Evolutionary conservation across 2,113 vertebrate species (phyloP).

Genomic region (Xenopus tropicalis): UCB_Xtro_10.0 CM004443.2:179439501-179440000

Average conservation of each 20-base stretch:
- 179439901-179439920: too few species aligned
- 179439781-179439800: slow-evolving; percentile 34
- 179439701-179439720: slow-evolving; percentile 25
- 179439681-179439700: slow-evolving; percentile 10
- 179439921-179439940: too few species aligned
- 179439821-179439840: slow-evolving; percentile 22
- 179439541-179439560: too few species aligned
- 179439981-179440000: too few species aligned
- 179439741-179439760: slow-evolving; percentile 32
- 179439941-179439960: too few species aligned
- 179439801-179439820: slow-evolving; percentile 17
- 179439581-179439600: too few species aligned
- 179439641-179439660: slow-evolving; percentile 9
- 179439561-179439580: too few species aligned
- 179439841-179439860: not conserved
- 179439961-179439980: too few species aligned
- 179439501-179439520: too few species aligned
- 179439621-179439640: slow-evolving; percentile 9
- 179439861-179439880: slow-evolving; percentile 2
- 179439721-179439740: slow-evolving; percentile 33
- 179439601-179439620: too few species aligned
- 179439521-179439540: too few species aligned
- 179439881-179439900: not conserved
- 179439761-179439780: slow-evolving; percentile 35
- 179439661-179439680: slow-evolving; percentile 1